A percentile compares a stretch with the other conserved stretches of the same genome.
Evolutionary conservation across 2,797 vertebrate genomes (phyloP).

Genomic region (Gymnothorax reevesii): DNA sequence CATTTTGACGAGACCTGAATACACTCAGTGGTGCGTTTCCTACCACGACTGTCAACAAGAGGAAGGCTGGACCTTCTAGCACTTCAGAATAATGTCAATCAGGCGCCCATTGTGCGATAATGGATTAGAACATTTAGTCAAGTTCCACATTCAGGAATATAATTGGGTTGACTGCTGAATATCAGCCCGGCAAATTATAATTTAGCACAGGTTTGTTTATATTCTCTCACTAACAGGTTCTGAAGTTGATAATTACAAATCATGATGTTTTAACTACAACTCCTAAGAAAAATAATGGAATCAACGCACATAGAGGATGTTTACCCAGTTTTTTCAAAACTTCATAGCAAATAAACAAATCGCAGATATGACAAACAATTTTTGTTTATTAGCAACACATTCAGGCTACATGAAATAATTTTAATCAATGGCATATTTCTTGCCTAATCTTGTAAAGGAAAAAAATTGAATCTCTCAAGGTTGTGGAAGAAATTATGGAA

Average conservation of each 20-base stretch:
- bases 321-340: too few relatives aligned
- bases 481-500: too few relatives aligned
- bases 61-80: conserved; percentile 37
- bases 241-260: background rate
- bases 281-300: too few relatives aligned
- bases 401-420: too few relatives aligned
- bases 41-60: conserved; percentile 42
- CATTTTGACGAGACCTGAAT: conserved; percentile 43
- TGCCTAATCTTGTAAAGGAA: too few relatives aligned
- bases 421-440: too few relatives aligned
- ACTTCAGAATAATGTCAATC: conserved; percentile 32
- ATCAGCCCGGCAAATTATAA: background rate
- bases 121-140: background rate
- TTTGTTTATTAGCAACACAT: too few relatives aligned
- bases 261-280: background rate
- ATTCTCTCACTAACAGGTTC: background rate
- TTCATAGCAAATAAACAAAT: too few relatives aligned
- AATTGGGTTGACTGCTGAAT: background rate
- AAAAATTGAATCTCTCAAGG: too few relatives aligned
- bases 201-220: background rate
- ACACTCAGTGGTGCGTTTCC: conserved; percentile 33
- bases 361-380: too few relatives aligned
- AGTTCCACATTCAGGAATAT: background rate
- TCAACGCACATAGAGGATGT: too few relatives aligned
- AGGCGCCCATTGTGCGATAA: background rate